These are phyloP conservation scores for Cataglyphis hispanica DNA, from an alignment of 1,140 invertebrate genomes.

Conservation along the genomic window DNA sequence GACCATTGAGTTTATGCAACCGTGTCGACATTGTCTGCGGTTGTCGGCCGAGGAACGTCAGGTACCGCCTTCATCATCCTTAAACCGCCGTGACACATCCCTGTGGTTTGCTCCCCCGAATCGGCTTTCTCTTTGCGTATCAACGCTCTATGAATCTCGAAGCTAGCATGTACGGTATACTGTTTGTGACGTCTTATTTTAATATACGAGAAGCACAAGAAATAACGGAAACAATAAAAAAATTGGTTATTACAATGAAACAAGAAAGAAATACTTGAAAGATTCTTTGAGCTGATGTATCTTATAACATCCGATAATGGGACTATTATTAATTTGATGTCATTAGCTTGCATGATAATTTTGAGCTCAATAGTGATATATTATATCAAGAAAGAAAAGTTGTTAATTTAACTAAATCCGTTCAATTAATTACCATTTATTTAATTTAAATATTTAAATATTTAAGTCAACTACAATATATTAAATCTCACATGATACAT, in stretches of 20 bases:
- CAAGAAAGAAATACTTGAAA: background rate
- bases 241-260: background rate
- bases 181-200: slow-evolving; percentile 26
- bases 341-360: background rate
- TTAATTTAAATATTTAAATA: too few relatives aligned
- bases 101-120: slow-evolving; percentile 66
- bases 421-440: too few relatives aligned
- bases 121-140: slow-evolving; percentile 11
- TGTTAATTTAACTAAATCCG: too few relatives aligned
- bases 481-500: too few relatives aligned
- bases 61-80: slow-evolving; percentile 64
- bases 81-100: slow-evolving; percentile 60
- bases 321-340: background rate
- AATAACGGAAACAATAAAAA: background rate
- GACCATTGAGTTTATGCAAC: slow-evolving; percentile 70
- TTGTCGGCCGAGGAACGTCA: slow-evolving; percentile 38
- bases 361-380: slow-evolving; percentile 49
- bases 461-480: too few relatives aligned
- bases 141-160: background rate
- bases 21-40: slow-evolving; percentile 73
- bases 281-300: background rate
- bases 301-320: background rate
- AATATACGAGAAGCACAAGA: background rate
- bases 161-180: background rate
- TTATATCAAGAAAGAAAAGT: too few relatives aligned